Base-by-base conservation (phyloP, 2,888 invertebrate genomes). In the Apoda limacodes region DNA sequence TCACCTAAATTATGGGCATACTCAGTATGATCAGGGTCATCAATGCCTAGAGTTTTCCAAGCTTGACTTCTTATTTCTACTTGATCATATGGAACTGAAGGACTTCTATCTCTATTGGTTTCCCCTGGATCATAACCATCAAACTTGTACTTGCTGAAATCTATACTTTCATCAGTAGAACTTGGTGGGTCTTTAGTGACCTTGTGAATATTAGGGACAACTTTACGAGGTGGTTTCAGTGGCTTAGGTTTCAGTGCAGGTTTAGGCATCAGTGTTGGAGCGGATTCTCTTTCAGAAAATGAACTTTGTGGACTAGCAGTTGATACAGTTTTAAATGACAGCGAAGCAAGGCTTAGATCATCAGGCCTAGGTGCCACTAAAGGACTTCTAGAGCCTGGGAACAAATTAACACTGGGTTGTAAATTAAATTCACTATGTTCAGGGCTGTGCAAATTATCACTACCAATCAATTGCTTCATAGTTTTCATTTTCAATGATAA, bases 401-500 rank as follows among this genome's bases (percentile, higher is more conserved):
- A 91, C 85, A 92, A 88, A 34, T 86, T 88, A n/a, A 87, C 71
- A 19, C 87, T 88, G 37, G 88, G 85, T 40, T 91, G 86, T 45
- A 90, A 90, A 53, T 86, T 88, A 37, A 78, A 78, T 50, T 92
- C 91, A 31, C 87, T 86, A 53, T 87, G 88, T 38, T 89, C 89
- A 30, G 87, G 80, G 50, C 83, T 84, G 45, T 82, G 82, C 6
- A 84, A 53, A 42, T 83, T 84, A 43, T 90, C 90, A 45, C 84
- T 86, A n/a, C 85, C 88, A 37, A 92, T 82, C 48, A 90, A 76
- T 59, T 92, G 90, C 56, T 92, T 92, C 92, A 93, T 93, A 1
- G 87, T 89, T 56, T 91, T 91, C 90, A 93, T 93, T 68, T 91
- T 92, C 4, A 89, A 82, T 6, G 90, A 88, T 46, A 93, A 82